Base-by-base conservation (phyloP, 1,140 invertebrate genomes). In the Drosophila tani region DNA sequence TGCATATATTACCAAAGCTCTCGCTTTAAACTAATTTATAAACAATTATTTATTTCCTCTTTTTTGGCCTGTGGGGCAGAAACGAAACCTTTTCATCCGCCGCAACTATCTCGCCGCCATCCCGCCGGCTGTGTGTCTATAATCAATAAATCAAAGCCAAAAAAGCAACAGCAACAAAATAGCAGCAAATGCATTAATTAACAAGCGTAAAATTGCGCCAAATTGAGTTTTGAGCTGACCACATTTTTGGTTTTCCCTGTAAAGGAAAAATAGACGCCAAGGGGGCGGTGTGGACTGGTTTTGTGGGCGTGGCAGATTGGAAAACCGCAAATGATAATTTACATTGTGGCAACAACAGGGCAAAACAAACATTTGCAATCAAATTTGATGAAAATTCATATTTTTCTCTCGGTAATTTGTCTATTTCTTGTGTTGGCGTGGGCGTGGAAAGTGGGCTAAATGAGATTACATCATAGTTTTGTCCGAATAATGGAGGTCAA, bases 151-250 rank as follows among this genome's bases (percentile, higher is more conserved):
- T 65, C 58, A 64, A 64, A 75, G 8, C 11, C 59, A 21, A 55
- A 64, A 55, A 50, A 38, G 19, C 43, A 50, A 32, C 15, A 14
- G 24, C 21, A 38, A 71, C 40, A 50, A 58, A 64, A 71, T 51
- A 76, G 40, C 43, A 55, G 56, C 57, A 58, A 63, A 75, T 70
- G 64, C 68, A 53, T 80, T 83, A 81, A 87, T 87, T 88, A 87
- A 77, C 81, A 83, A 83, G 80, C 83, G 76, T 82, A 68, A 86
- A 83, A 76, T 87, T 82, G 70, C 60, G 60, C 60, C 64, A 71
- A 82, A 75, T 82, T 82, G 75, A 56, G 66, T 67, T 74, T 68
- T 77, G 77, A 56, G 59, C 49, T 73, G 56, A 55, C 70, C 79
- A 59, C 46, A 45, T 29, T 49, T 75, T 55, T 78, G 45, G 56